These are phyloP conservation scores for Sphaerophoria taeniata DNA, from an alignment of 2,888 invertebrate genomes.

Conservation along the genomic window DNA sequence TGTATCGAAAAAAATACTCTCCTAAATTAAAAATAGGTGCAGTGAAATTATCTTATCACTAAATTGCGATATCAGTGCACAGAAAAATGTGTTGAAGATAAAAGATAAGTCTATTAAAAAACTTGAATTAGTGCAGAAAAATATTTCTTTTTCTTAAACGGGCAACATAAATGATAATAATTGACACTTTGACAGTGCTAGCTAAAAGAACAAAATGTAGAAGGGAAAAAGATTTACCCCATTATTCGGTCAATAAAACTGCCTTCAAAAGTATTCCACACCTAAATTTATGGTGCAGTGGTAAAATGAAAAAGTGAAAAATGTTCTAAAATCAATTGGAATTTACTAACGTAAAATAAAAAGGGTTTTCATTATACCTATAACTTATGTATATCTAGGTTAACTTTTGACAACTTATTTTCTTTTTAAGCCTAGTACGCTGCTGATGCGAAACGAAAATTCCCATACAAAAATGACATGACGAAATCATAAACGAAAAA, in stretches of 20 bases:
- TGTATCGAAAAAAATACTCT: not conserved
- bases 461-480: no score
- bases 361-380: no score
- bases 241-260: slow-evolving; percentile 64
- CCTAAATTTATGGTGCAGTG: slow-evolving; percentile 59
- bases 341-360: no score
- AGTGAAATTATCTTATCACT: slow-evolving; percentile 58
- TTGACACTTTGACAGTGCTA: not conserved
- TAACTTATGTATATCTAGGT: no score
- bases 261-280: slow-evolving; percentile 67
- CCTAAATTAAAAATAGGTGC: not conserved
- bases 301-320: slow-evolving; percentile 9
- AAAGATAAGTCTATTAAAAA: slow-evolving; percentile 47
- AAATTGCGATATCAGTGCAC: slow-evolving; percentile 40
- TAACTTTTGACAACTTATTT: no score
- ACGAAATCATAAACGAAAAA: no score
- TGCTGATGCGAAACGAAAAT: no score
- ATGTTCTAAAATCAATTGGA: not conserved
- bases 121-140: slow-evolving; percentile 39
- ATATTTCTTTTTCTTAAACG: not conserved
- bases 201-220: slow-evolving; percentile 14
- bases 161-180: slow-evolving; percentile 4
- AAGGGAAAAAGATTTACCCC: slow-evolving; percentile 51
- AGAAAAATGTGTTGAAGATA: slow-evolving; percentile 26
- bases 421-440: no score